phyloP scores from a whole-genome alignment of 2,113 vertebrate species.

The Rhabdomys dilectus region DNA sequence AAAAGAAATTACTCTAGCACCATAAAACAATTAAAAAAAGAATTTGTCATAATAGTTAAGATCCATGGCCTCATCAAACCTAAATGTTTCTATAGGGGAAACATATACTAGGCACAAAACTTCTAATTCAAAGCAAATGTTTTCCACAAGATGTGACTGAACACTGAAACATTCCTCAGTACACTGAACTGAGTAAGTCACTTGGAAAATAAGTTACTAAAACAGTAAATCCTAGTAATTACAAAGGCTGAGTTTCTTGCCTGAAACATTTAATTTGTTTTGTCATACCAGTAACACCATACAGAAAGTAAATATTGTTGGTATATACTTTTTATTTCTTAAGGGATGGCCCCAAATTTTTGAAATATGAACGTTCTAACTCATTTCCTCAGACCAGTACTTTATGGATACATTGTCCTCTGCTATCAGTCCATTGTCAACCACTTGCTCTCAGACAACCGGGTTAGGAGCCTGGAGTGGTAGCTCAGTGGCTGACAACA shows the following conservation, averaged over 20 bases:
- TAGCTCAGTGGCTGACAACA: neutral
- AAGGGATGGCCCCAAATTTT: neutral
- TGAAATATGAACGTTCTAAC: neutral
- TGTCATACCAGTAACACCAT: neutral
- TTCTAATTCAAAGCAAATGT: neutral
- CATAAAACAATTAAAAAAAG: neutral
- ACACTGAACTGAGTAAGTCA: neutral
- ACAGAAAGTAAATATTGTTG: neutral
- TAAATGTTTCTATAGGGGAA: neutral
- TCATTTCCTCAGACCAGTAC: neutral
- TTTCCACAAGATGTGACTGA: neutral
- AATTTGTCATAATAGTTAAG: neutral
- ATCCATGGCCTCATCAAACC: neutral
- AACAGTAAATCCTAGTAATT: neutral
- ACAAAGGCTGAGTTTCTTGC: neutral
- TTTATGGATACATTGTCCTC: neutral
- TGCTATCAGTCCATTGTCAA: neutral
- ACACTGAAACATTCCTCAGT: neutral
- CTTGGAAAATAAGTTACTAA: neutral
- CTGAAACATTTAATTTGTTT: neutral
- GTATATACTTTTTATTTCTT: neutral
- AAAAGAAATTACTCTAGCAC: neutral
- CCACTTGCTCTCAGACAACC: neutral
- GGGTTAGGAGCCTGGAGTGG: neutral
- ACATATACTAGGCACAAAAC: neutral